phyloP scores from a whole-genome alignment of 1,140 invertebrate species.

The Lepidurus couesii region DNA sequence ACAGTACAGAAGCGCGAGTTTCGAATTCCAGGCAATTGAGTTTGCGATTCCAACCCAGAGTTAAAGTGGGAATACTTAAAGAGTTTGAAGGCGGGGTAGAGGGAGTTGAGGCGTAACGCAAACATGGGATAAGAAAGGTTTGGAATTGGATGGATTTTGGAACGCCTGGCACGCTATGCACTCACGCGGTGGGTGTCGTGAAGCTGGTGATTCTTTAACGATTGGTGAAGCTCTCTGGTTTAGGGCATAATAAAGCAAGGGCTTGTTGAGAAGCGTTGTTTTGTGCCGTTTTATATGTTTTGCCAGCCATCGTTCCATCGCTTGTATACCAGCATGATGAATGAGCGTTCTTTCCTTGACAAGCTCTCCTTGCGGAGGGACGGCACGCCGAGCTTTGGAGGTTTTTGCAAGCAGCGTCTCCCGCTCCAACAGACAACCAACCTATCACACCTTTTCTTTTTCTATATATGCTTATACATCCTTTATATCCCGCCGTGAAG shows the following conservation, averaged over 20 bases:
- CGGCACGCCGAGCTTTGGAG: background rate
- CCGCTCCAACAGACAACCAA: background rate
- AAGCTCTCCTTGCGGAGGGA: background rate
- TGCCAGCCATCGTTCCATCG: background rate
- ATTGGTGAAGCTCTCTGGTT: constrained; percentile 16
- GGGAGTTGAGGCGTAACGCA: too few relatives aligned
- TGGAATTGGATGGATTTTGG: background rate
- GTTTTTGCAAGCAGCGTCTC: background rate
- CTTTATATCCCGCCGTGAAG: background rate
- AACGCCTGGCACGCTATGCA: background rate
- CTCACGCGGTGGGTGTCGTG: background rate
- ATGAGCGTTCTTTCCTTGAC: background rate
- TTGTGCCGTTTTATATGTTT: background rate
- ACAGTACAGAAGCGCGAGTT: too few relatives aligned
- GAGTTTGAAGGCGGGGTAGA: too few relatives aligned
- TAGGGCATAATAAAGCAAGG: constrained; percentile 3
- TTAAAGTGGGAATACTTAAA: too few relatives aligned
- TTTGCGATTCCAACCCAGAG: too few relatives aligned
- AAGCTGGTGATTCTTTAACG: background rate
- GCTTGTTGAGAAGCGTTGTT: background rate
- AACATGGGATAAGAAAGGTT: too few relatives aligned
- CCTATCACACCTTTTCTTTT: constrained; percentile 1
- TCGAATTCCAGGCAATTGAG: too few relatives aligned
- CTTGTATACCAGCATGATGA: background rate
- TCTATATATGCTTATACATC: constrained; percentile 12